Evolutionary conservation across 1,140 invertebrate species (phyloP).

Genomic region (Hyles vespertilio): DNA sequence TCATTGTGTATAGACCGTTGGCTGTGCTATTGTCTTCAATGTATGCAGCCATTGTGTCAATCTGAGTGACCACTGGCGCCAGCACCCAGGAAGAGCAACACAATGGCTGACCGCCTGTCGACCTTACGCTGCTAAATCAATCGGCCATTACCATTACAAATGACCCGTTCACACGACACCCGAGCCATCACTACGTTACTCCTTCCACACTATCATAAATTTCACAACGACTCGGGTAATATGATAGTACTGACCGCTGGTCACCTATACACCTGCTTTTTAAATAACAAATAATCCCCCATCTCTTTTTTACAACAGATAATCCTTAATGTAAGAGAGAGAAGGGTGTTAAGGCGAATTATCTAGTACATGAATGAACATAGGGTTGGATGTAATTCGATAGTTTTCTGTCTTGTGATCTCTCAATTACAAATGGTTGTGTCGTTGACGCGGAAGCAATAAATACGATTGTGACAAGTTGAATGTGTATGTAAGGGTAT

Average conservation of each 20-base stretch:
- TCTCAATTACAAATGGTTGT: constrained; percentile 60
- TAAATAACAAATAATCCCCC: constrained; percentile 17
- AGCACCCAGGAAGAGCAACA: too few relatives aligned
- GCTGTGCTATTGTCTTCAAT: too few relatives aligned
- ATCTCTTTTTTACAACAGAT: constrained; percentile 17
- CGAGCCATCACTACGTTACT: constrained; percentile 43
- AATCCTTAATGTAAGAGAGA: constrained; percentile 9
- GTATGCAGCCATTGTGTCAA: too few relatives aligned
- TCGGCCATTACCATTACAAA: constrained; percentile 56
- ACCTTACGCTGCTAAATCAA: constrained; percentile 9
- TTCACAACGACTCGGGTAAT: constrained; percentile 40
- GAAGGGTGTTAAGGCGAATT: constrained; percentile 6
- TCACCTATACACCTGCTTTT: constrained; percentile 47
- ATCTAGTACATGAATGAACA: constrained; percentile 19
- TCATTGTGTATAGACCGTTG: too few relatives aligned
- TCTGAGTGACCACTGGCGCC: too few relatives aligned
- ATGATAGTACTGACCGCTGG: constrained; percentile 52
- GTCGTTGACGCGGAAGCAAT: constrained; percentile 50
- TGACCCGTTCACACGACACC: constrained; percentile 49
- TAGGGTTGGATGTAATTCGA: constrained; percentile 52
- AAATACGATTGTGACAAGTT: constrained; percentile 38
- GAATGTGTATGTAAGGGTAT: too few relatives aligned
- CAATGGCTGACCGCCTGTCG: too few relatives aligned
- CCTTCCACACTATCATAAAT: constrained; percentile 24
- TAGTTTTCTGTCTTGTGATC: constrained; percentile 52